Base-by-base conservation (phyloP, 37 sponge, comb jelly and placozoan species). In the Halisarca cf. caerulea region DNA sequence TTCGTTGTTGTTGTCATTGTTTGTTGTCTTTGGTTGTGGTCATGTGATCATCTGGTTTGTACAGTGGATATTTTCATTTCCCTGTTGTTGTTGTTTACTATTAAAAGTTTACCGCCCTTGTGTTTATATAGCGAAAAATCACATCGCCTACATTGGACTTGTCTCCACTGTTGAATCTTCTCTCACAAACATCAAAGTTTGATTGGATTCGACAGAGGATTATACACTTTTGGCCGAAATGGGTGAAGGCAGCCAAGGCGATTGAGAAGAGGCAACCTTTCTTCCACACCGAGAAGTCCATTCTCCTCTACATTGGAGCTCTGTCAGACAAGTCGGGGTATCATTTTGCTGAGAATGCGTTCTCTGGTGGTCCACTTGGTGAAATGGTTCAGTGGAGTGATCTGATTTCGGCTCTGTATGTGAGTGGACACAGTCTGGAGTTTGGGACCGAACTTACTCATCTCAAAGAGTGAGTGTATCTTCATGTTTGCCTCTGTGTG, bases 381-480 rank as follows among this genome's bases (percentile, higher is more conserved):
- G 94, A 93, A 51, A 90, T 93, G 32, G 91, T 90, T 38, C 94
- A 93, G 44, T 93, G 94, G 94, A 88, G 87, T 79, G 94, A 93
- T 78, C 69, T 93, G 24, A 87, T 93, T 61, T 85, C 86, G 0
- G 33, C 82, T 11, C 72, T 92, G 9, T 61, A 89, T 59, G 57
- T 89, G 25, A 81, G 86, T 25, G 93, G 93, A 0, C 87, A 92
- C 68, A 42, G 70, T 0, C 38, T 92, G 0, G 80, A 64, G 21
- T 83, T 92, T 43, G 80, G 81, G 15, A 84, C 86, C 1, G 89
- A 91, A 64, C 5, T 77, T 2, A 8, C 20, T 9, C 82, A 87
- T 20, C 40, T 91, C 23, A 43, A 58, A 79, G 21, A 34, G 78
- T 77, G 14, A 18, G 69, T 77, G 27, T 6, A 47, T 6, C 51